Percentiles rank a stretch among this genome's conserved stretches.
Conservation (phyloP, 2,888 invertebrate genomes). For the Drosophila glabriapex region DNA sequence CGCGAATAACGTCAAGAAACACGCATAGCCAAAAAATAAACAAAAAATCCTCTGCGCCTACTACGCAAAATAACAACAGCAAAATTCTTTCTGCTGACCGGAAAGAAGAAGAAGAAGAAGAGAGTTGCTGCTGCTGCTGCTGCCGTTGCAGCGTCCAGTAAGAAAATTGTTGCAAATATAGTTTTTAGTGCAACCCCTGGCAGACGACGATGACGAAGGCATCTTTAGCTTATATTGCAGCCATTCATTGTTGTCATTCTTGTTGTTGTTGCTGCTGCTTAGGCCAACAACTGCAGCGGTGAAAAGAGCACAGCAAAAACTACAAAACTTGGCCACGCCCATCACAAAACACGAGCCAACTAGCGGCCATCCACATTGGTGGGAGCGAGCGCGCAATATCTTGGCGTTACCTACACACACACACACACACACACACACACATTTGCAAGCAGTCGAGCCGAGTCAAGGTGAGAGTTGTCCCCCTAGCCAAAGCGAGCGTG, state of each 20-base stretch:
- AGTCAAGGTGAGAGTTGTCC: constrained; percentile 36
- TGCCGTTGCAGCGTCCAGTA: constrained; percentile 66
- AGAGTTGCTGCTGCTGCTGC: constrained; percentile 53
- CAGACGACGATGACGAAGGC: constrained; percentile 28
- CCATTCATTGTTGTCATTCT: constrained; percentile 56
- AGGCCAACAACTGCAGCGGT: constrained; percentile 59
- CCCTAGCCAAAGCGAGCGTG: neutral
- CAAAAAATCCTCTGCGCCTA: constrained; percentile 34
- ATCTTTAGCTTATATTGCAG: constrained; percentile 65
- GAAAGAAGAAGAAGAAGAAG: constrained; percentile 53
- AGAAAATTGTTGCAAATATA: constrained; percentile 79
- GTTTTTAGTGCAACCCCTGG: constrained; percentile 67
- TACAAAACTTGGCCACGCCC: constrained; percentile 74
- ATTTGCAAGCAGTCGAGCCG: constrained; percentile 25
- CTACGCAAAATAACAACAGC: constrained; percentile 21
- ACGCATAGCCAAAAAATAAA: constrained; percentile 36
- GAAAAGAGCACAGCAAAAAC: constrained; percentile 76
- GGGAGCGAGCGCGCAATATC: constrained; percentile 67
- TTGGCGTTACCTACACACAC: constrained; percentile 64
- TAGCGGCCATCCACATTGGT: constrained; percentile 43
- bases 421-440: constrained; percentile 21
- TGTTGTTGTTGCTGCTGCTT: constrained; percentile 61
- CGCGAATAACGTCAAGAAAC: constrained; percentile 56
- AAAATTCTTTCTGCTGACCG: constrained; percentile 41
- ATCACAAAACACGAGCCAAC: constrained; percentile 32